Evolutionary conservation across 2,888 invertebrate species (phyloP).

Genomic region (Callimorpha dominula): DNA sequence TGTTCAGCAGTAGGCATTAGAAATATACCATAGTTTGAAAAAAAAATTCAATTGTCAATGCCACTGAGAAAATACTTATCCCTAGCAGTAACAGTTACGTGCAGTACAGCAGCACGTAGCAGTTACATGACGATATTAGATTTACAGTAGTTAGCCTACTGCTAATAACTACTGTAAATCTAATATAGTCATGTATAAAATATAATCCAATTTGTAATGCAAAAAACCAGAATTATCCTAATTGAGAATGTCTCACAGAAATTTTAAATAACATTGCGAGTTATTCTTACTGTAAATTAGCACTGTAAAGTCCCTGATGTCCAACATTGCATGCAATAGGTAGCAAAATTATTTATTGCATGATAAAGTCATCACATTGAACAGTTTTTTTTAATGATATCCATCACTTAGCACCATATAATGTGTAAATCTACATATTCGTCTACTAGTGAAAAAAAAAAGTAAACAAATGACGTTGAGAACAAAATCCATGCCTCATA

Average conservation of each 20-base stretch:
- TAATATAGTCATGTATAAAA: background rate
- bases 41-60: background rate
- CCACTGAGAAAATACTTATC: background rate
- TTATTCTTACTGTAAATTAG: slow-evolving; percentile 24
- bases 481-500: slow-evolving; percentile 77
- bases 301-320: slow-evolving; percentile 31
- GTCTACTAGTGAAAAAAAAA: slow-evolving; percentile 39
- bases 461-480: slow-evolving; percentile 47
- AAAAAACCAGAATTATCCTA: background rate
- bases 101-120: too few species aligned
- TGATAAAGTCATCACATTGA: slow-evolving; percentile 35
- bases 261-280: slow-evolving; percentile 23
- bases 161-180: too few species aligned
- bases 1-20: background rate
- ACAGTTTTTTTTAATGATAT: slow-evolving; percentile 23
- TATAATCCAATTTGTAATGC: background rate
- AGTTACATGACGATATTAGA: too few species aligned
- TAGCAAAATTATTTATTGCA: slow-evolving; percentile 43
- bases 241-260: slow-evolving; percentile 46
- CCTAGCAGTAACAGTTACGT: background rate
- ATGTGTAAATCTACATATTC: slow-evolving; percentile 82
- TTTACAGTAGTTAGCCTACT: too few species aligned
- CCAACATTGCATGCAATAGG: slow-evolving; percentile 44
- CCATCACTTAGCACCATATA: slow-evolving; percentile 42
- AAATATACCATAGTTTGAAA: background rate